Conservation (phyloP, 2,797 vertebrate species). For the Hirundo rustica region DNA sequence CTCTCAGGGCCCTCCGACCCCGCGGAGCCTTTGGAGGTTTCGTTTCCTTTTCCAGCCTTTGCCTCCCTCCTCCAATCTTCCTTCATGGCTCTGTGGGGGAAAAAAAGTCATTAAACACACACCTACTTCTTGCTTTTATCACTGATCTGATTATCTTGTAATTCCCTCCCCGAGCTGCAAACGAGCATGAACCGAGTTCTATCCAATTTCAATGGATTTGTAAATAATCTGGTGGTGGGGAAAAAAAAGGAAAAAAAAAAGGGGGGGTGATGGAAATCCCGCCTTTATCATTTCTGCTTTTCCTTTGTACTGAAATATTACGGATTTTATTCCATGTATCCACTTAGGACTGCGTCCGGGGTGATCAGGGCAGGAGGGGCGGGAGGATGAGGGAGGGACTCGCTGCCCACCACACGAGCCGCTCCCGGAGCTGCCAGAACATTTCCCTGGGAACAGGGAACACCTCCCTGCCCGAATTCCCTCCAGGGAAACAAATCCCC, state of each 20-base stretch:
- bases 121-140: conserved; percentile 10
- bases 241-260: background rate
- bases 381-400: background rate
- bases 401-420: background rate
- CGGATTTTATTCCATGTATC: background rate
- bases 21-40: background rate
- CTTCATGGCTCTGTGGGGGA: background rate
- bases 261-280: background rate
- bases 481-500: too few relatives aligned
- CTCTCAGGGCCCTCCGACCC: background rate
- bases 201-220: conserved; percentile 25
- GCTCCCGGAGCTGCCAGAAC: too few relatives aligned
- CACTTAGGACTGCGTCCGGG: background rate
- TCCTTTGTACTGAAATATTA: background rate
- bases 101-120: background rate
- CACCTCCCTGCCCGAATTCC: too few relatives aligned
- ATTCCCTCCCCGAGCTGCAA: background rate
- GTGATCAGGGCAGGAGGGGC: background rate
- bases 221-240: background rate
- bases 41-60: background rate
- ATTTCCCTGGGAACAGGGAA: too few relatives aligned
- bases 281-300: conserved; percentile 1
- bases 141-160: conserved; percentile 25
- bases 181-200: background rate
- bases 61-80: background rate